Evolutionary conservation across 1,140 invertebrate genomes (phyloP), one percentile per base, ranked within the genome.

Genomic region (Acromyrmex echinatior): DNA sequence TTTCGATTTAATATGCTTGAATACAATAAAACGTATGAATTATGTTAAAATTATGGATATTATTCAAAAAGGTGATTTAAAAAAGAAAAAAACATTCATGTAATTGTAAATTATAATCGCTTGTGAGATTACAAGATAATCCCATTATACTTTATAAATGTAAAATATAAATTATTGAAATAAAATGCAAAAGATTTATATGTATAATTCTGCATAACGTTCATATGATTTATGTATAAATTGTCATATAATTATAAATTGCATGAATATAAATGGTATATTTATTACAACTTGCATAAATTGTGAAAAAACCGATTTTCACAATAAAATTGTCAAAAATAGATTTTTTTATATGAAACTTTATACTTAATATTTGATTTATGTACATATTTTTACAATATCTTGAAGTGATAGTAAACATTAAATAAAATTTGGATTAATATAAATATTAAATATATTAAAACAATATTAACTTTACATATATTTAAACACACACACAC

Each of bases 161-260:
- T 35, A 31, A 35, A 56, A 56, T 56, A n/a, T 16, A 66, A 66
- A 39, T 39, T 66, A 39, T 18, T 39, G 4, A 73, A 73, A 73
- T 35, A 73, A 56, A 74, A 39, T 51, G 35, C 12, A 35, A 74
- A 74, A 58, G 18, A 39, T 10, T 58, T 14, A 53, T 73, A 9
- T 3, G 1, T 21, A 58, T 56, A 56, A 73, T 71, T 71, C 49
- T 53, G 18, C 9, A 4, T 71, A 73, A 56, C 16, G 7, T 65
- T 35, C 21, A 10, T 58, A 58, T 58, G 12, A 74, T 74, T 74
- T 56, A 58, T 12, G 53, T 58, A 58, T 21, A 74, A n/a, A 74
- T 60, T 70, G 39, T 70, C 39, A 39, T 76, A 39, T 76, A 60
- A 60, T 60, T 76, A 76, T 74, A 14, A 74, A 74, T 31, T 73